These are phyloP conservation scores for Semicossyphus pulcher DNA, from an alignment of 2,113 vertebrate genomes.

Conservation along the genomic window DNA sequence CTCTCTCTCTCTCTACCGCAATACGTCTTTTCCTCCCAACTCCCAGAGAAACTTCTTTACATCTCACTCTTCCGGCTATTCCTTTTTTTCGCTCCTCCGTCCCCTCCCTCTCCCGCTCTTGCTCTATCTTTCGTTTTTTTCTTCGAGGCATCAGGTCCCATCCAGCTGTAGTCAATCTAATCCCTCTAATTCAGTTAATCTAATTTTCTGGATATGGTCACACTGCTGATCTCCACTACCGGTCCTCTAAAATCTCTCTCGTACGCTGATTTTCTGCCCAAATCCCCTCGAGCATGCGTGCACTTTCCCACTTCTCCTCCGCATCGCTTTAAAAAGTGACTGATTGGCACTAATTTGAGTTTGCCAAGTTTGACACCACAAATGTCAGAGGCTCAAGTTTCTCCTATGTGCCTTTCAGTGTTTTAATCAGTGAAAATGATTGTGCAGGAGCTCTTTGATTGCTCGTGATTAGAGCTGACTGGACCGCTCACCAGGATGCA, in stretches of 20 bases:
- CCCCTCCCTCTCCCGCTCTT: conserved; percentile 3
- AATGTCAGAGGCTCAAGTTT: background rate
- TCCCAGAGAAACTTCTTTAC: conserved; percentile 58
- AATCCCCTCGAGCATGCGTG: conserved; percentile 40
- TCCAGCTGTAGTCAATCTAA: conserved; percentile 73
- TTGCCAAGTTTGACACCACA: background rate
- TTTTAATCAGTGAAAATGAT: background rate
- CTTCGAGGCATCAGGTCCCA: conserved; percentile 62
- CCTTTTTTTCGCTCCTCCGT: background rate
- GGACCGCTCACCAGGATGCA: too few relatives aligned
- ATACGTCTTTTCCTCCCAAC: conserved; percentile 69
- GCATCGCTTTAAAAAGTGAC: conserved; percentile 13
- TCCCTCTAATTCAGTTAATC: conserved; percentile 80
- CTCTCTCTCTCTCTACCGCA: conserved; percentile 64
- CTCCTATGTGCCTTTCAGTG: background rate
- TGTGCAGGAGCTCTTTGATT: conserved; percentile 23
- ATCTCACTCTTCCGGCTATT: conserved; percentile 39
- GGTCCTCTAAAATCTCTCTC: conserved; percentile 42
- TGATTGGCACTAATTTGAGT: conserved; percentile 38
- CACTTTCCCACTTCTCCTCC: conserved; percentile 31
- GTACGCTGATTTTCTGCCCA: conserved; percentile 36
- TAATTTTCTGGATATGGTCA: conserved; percentile 73
- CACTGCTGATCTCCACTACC: conserved; percentile 61
- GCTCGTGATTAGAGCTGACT: background rate
- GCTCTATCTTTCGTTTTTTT: conserved; percentile 53